phyloP scores from a whole-genome alignment of 2,888 invertebrate species.

The Cryptophagus acutangulus region DNA sequence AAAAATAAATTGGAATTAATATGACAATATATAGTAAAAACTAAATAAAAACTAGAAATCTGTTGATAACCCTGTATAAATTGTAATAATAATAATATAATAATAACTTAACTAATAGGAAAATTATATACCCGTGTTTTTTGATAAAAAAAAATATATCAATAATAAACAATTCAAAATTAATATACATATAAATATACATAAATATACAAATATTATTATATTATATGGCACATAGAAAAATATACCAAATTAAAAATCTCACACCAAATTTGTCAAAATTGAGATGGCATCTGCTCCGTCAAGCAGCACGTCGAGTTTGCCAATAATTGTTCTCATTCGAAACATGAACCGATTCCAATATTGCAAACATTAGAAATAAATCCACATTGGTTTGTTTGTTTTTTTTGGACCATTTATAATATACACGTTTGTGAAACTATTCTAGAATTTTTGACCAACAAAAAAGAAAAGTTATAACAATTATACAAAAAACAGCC shows the following conservation, averaged over 20 bases:
- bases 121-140: conserved; percentile 27
- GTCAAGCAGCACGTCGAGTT: not conserved
- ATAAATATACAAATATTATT: not conserved
- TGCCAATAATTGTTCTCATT: not conserved
- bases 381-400: conserved; percentile 13
- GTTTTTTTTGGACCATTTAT: conserved; percentile 4
- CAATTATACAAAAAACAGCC: conserved; percentile 42
- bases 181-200: no score
- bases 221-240: conserved; percentile 31
- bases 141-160: conserved; percentile 18
- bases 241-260: conserved; percentile 29
- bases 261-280: not conserved
- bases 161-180: no score
- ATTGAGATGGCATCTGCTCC: no score
- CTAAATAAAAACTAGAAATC: no score
- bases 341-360: not conserved
- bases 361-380: conserved; percentile 2
- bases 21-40: no score
- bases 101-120: conserved; percentile 32
- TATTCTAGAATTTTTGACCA: conserved; percentile 23
- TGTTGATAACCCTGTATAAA: conserved; percentile 40
- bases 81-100: conserved; percentile 23
- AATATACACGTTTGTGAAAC: conserved; percentile 9
- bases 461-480: conserved; percentile 36
- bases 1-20: no score